Percentiles rank a stretch among this genome's conserved stretches.
Conservation (phyloP, 1,140 invertebrate species). For the Cataglyphis hispanica region DNA sequence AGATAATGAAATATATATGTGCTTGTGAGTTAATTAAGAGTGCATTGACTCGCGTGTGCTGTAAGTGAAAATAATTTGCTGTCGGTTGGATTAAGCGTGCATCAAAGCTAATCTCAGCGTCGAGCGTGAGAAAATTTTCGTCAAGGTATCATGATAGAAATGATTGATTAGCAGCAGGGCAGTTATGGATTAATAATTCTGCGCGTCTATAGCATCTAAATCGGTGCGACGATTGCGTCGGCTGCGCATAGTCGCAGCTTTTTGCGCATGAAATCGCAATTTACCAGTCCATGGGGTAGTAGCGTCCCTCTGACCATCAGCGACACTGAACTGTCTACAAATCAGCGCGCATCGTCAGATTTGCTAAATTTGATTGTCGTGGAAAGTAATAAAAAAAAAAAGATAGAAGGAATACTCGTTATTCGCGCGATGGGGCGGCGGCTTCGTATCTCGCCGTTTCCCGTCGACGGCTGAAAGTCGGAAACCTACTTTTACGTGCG, state of each 20-base stretch:
- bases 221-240: conserved; percentile 11
- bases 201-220: conserved; percentile 10
- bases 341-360: conserved; percentile 59
- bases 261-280: conserved; percentile 35
- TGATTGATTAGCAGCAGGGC: conserved; percentile 54
- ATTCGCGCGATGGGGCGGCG: conserved; percentile 22
- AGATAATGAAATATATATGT: not conserved
- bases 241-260: conserved; percentile 54
- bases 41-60: conserved; percentile 33
- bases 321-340: conserved; percentile 60
- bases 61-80: conserved; percentile 28
- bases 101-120: conserved; percentile 51
- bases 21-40: conserved; percentile 18
- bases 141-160: conserved; percentile 10
- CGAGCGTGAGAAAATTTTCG: conserved; percentile 28
- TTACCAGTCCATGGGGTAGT: not conserved
- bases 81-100: conserved; percentile 43
- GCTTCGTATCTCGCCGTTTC: conserved; percentile 1
- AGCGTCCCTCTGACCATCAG: conserved; percentile 27
- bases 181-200: conserved; percentile 52
- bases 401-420: conserved; percentile 9
- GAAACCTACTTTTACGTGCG: conserved; percentile 89
- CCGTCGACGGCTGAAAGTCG: conserved; percentile 8
- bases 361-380: not conserved
- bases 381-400: not conserved